These are phyloP conservation scores for Porites evermanni DNA, from an alignment of 92 coral and sea anemone species.

Conservation along the genomic window DNA sequence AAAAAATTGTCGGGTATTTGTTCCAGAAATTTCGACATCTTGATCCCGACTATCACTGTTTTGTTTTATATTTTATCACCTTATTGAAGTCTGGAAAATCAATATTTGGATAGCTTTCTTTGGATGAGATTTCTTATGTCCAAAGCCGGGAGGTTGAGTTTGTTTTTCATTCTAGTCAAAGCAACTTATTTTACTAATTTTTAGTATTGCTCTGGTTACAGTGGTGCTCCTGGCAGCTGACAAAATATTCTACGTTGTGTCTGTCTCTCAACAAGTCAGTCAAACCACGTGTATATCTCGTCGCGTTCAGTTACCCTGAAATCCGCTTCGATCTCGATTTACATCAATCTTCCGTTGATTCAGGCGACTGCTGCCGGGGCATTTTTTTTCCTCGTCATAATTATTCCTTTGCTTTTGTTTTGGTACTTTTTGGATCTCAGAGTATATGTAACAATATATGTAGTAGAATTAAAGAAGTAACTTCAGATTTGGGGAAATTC, in stretches of 20 bases:
- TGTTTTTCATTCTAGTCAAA: too few relatives aligned
- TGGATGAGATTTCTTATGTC: neutral
- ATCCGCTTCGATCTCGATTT: too few relatives aligned
- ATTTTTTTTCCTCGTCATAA: too few relatives aligned
- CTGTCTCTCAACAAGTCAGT: neutral
- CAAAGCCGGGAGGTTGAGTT: neutral
- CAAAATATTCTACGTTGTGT: neutral
- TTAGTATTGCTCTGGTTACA: neutral
- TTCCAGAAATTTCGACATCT: conserved; percentile 6
- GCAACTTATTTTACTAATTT: neutral
- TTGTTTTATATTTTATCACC: neutral
- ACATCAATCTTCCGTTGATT: too few relatives aligned
- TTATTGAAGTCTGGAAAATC: neutral
- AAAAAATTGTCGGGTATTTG: neutral
- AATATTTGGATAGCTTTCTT: neutral
- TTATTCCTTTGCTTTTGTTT: too few relatives aligned
- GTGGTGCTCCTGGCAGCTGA: conserved; percentile 1
- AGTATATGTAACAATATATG: too few relatives aligned
- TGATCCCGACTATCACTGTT: neutral
- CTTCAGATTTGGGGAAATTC: too few relatives aligned
- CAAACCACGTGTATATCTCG: neutral
- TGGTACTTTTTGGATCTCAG: too few relatives aligned
- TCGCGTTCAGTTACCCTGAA: neutral
- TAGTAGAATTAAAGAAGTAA: too few relatives aligned
- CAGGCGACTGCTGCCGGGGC: too few relatives aligned